Evolutionary conservation across 2,113 vertebrate species (phyloP).

Genomic region (Tachycineta bicolor): DNA sequence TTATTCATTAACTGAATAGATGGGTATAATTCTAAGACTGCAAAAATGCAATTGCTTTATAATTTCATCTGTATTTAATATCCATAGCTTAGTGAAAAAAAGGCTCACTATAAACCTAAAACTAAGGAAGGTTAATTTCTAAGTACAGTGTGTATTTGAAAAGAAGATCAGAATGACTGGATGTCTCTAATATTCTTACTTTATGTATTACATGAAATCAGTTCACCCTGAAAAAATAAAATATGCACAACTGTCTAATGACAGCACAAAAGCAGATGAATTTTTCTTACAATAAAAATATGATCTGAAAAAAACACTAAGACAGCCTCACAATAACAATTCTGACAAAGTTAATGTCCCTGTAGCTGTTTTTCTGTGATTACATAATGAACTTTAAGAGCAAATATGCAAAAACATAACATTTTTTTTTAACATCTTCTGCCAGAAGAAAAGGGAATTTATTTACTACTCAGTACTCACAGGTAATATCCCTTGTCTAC

Average conservation of each 20-base stretch:
- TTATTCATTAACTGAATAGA: neutral
- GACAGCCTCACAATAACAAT: neutral
- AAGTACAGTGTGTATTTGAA: neutral
- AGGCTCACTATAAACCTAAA: neutral
- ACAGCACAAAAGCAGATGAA: neutral
- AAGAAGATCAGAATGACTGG: neutral
- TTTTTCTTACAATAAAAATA: neutral
- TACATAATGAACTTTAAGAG: neutral
- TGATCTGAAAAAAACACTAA: neutral
- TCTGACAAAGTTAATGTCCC: neutral
- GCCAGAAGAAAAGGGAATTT: neutral
- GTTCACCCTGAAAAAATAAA: neutral
- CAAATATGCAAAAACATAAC: neutral
- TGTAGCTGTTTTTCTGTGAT: neutral
- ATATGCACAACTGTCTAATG: neutral
- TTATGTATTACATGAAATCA: neutral
- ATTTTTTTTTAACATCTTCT: neutral
- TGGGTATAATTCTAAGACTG: neutral
- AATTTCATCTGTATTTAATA: neutral
- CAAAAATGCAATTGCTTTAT: neutral
- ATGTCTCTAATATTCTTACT: neutral
- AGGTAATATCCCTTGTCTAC: neutral
- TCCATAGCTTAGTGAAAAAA: neutral
- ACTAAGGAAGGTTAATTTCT: neutral
- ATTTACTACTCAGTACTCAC: neutral